Evolutionary conservation across 1,140 invertebrate species (phyloP).

Genomic region (Chlorops oryzae): DNA sequence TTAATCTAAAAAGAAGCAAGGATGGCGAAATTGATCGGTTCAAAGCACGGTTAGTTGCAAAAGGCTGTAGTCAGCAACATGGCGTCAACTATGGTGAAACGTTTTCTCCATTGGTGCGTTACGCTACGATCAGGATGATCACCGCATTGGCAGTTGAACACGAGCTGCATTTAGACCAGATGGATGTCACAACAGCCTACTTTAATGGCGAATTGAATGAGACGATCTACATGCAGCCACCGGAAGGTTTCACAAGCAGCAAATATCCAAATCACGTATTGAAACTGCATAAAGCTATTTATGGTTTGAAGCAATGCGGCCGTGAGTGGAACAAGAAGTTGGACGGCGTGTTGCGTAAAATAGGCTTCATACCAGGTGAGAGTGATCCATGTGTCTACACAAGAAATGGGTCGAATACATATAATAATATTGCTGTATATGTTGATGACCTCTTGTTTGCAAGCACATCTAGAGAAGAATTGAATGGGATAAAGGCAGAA

Average conservation of each 20-base stretch:
- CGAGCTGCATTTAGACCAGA: constrained; percentile 11
- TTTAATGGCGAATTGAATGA: constrained; percentile 12
- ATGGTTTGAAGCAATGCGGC: constrained; percentile 31
- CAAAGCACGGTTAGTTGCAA: constrained; percentile 45
- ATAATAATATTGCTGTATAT: constrained; percentile 7
- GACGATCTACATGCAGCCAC: constrained; percentile 23
- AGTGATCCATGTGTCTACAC: constrained; percentile 24
- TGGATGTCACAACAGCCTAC: constrained; percentile 10
- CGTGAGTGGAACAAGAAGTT: constrained; percentile 28
- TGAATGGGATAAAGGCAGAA: too few relatives aligned
- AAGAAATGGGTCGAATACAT: background rate
- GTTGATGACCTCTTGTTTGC: constrained; percentile 11
- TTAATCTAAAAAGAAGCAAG: constrained; percentile 22
- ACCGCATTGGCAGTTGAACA: constrained; percentile 20
- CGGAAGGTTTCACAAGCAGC: constrained; percentile 30
- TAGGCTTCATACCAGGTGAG: constrained; percentile 23
- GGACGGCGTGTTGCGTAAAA: constrained; percentile 22
- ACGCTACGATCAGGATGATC: constrained; percentile 27
- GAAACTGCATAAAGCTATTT: constrained; percentile 27
- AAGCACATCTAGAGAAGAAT: too few relatives aligned
- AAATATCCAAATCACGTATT: constrained; percentile 24
- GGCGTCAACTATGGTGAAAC: constrained; percentile 43
- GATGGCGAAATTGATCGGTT: constrained; percentile 18
- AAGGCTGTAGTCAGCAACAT: constrained; percentile 29
- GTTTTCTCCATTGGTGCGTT: constrained; percentile 35